Percentiles rank a stretch among this genome's conserved stretches.
phyloP scores from a whole-genome alignment of 2,888 invertebrate genomes.

The Lepidocyrtinus sp. region DNA sequence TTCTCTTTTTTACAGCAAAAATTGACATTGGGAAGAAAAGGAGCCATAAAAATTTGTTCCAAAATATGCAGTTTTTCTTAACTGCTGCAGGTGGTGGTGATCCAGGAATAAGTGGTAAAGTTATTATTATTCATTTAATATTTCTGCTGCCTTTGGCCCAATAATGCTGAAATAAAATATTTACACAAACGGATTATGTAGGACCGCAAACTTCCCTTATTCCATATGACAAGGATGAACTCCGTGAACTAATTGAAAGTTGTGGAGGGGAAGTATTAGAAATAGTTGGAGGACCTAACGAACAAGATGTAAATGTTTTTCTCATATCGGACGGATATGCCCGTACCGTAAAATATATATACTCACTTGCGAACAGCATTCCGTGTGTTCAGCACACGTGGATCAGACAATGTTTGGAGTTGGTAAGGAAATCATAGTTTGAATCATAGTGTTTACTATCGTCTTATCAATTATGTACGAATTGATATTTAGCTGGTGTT shows the following conservation, averaged over 20 bases:
- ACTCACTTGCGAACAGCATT: conserved; percentile 80
- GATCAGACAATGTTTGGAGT: conserved; percentile 79
- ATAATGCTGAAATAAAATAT: too few species aligned
- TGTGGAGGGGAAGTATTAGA: conserved; percentile 63
- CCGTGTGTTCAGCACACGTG: conserved; percentile 80
- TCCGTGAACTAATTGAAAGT: conserved; percentile 60
- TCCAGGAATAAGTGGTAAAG: conserved; percentile 61
- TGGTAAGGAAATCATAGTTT: conserved; percentile 61
- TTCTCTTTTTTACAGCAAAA: not conserved
- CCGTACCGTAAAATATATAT: conserved; percentile 82
- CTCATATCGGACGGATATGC: conserved; percentile 82
- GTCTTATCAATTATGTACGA: not conserved
- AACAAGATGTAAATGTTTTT: conserved; percentile 73
- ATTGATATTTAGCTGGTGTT: not conserved
- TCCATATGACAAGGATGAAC: conserved; percentile 67
- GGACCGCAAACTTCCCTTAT: conserved; percentile 8
- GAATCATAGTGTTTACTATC: not conserved
- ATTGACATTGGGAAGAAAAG: conserved; percentile 43
- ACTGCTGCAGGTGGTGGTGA: conserved; percentile 69
- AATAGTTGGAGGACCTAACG: conserved; percentile 59
- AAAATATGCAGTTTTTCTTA: conserved; percentile 67
- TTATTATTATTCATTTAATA: too few species aligned
- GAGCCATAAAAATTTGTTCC: conserved; percentile 55
- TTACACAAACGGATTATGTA: too few species aligned
- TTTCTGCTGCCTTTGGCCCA: too few species aligned